These are phyloP conservation scores for Scomberomorus guttatus DNA, from an alignment of 2,797 vertebrate species.

Conservation along the genomic window DNA sequence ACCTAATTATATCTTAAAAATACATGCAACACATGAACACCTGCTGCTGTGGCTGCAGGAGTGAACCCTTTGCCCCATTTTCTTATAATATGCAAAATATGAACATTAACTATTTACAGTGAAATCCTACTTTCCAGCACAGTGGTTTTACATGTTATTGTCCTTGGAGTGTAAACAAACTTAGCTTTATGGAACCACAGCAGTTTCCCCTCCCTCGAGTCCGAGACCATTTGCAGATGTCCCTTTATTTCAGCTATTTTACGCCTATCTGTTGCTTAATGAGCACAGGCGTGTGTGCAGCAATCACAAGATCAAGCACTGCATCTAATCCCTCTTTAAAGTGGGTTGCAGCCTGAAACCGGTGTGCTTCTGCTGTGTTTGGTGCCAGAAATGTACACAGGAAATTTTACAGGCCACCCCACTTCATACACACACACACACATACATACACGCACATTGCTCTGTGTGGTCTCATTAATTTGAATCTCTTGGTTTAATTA, in stretches of 20 bases:
- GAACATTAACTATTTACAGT: constrained; percentile 5
- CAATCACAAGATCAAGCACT: constrained; percentile 57
- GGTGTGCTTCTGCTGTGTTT: constrained; percentile 26
- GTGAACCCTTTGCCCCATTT: background rate
- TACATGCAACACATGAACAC: background rate
- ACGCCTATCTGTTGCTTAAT: constrained; percentile 48
- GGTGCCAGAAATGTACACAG: constrained; percentile 40
- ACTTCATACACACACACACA: constrained; percentile 12
- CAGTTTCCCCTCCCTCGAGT: background rate
- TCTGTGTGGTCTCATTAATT: constrained; percentile 79
- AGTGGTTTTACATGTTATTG: background rate
- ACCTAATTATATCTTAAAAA: constrained; percentile 3
- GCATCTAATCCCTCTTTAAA: constrained; percentile 61
- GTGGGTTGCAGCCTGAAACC: constrained; percentile 49
- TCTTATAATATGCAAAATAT: background rate
- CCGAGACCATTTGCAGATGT: constrained; percentile 8
- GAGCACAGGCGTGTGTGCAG: constrained; percentile 46
- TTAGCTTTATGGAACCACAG: background rate
- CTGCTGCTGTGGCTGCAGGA: constrained; percentile 17
- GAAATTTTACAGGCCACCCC: constrained; percentile 26
- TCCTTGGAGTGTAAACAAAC: constrained; percentile 17
- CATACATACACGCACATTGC: constrained; percentile 14
- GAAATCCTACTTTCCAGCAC: background rate
- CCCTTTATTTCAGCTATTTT: constrained; percentile 37
- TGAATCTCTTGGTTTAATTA: constrained; percentile 81